Percentiles rank a stretch among this genome's conserved stretches.
phyloP scores from a whole-genome alignment of 92 coral and sea anemone species.

The Meandrina meandrites region DNA sequence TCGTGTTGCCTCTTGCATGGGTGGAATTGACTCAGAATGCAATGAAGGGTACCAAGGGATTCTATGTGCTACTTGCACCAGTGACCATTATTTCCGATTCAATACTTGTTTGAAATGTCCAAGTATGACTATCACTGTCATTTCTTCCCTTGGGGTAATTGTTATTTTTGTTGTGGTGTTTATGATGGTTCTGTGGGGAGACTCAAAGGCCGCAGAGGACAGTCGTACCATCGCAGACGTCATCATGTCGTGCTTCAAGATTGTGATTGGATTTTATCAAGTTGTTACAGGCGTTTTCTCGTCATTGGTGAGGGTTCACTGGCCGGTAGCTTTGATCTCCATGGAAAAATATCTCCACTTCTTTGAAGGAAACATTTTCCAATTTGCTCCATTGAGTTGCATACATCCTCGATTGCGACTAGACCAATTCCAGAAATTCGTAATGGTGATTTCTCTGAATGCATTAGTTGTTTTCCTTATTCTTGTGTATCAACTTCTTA shows the following conservation, averaged over 20 bases:
- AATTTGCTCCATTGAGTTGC: constrained; percentile 12
- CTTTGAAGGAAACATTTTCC: constrained; percentile 32
- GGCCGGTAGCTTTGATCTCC: constrained; percentile 44
- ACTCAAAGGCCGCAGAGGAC: constrained; percentile 24
- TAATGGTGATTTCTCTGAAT: constrained; percentile 12
- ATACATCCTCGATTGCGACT: constrained; percentile 7
- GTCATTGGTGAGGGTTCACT: constrained; percentile 32
- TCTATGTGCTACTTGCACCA: constrained; percentile 35
- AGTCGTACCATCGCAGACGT: too few species aligned
- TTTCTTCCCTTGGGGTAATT: constrained; percentile 28
- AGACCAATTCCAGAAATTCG: constrained; percentile 31
- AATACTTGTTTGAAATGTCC: constrained; percentile 45
- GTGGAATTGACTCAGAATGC: constrained; percentile 43
- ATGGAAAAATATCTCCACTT: constrained; percentile 33
- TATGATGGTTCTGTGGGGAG: constrained; percentile 34
- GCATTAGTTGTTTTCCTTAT: constrained; percentile 1
- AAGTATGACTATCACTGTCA: constrained; percentile 4
- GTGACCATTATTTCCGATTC: constrained; percentile 30
- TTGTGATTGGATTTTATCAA: background rate
- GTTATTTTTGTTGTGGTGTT: constrained; percentile 25
- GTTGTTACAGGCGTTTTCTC: constrained; percentile 33
- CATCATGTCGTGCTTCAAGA: too few species aligned
- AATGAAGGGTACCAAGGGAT: background rate
- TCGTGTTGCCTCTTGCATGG: constrained; percentile 23
- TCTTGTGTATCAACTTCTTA: constrained; percentile 7